Base-by-base conservation (phyloP, 2,797 vertebrate species). In the Sebastes melanostomus region DNA sequence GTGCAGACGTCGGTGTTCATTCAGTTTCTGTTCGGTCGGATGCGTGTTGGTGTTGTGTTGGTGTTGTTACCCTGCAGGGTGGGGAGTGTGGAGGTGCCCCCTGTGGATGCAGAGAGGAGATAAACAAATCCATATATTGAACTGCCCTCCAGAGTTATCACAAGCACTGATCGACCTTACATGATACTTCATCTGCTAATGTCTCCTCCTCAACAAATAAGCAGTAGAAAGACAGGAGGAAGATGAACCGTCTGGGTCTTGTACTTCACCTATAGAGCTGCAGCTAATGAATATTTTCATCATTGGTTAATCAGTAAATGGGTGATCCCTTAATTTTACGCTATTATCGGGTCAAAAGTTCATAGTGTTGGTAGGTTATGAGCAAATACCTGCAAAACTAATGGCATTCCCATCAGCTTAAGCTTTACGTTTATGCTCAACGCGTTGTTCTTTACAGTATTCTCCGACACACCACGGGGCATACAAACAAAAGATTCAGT, bases 61-160 rank as follows among this genome's bases (percentile, higher is more conserved):
- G 42, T 36, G 29, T 20, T 75, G 68, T 85, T 72, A 13, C 36
- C 70, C 32, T 55, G 71, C 67, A 18, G 80, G 79, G 61, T 1
- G 58, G 50, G 50, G 54, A 54, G 83, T 18, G 22, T 38, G 34
- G 85, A 81, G 63, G 30, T 80, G 72, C 75, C 34, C 24, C 77
- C 71, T n/a, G 60, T 54, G 82, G 80, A 85, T 56, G 66, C 66
- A 77, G 18, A 24, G 77, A 83, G 50, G 62, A 82, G 78, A 89
- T 84, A 84, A 93, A 86, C 76, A 88, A 82, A 92, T 94, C 91
- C 62, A 92, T 91, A 88, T 86, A 90, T 92, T 32, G 86, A 92
- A 8, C 66, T 14, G 75, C 71, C 50, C 69, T 85, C 68, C 70
- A 52, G 80, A 85, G 75, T 86, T 84, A 88, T 87, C 72, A 83